A percentile compares a stretch with the other conserved stretches of the same genome.
Evolutionary conservation across 1,140 invertebrate species (phyloP).

Genomic region (Neomicropteryx cornuta): DNA sequence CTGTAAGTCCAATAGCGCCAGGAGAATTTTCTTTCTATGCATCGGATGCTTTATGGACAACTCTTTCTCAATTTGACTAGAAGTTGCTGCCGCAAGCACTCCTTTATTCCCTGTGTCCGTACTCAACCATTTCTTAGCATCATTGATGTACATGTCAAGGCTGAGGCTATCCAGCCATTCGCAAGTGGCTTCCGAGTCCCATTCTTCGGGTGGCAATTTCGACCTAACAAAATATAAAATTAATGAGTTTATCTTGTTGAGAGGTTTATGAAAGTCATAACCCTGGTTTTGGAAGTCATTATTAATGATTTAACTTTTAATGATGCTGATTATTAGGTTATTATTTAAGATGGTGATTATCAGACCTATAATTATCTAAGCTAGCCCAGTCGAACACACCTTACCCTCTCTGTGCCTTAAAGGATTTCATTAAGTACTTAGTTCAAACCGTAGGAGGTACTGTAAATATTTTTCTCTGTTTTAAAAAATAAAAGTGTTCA

Average conservation of each 20-base stretch:
- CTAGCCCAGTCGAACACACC: no score
- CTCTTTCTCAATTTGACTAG: constrained; percentile 83
- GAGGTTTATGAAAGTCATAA: constrained; percentile 23
- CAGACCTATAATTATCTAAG: no score
- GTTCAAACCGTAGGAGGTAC: no score
- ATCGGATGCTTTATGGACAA: constrained; percentile 73
- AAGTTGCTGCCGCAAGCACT: constrained; percentile 59
- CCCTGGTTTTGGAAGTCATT: neutral
- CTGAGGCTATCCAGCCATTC: constrained; percentile 84
- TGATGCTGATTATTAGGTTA: no score
- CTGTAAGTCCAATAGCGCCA: constrained; percentile 55
- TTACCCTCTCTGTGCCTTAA: no score
- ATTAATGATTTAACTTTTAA: constrained; percentile 2
- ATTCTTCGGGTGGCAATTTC: constrained; percentile 57
- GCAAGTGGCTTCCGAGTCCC: constrained; percentile 74
- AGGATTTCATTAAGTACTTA: no score
- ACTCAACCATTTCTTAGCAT: constrained; percentile 69
- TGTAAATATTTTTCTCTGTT: no score
- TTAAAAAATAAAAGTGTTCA: no score
- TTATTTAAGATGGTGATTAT: no score
- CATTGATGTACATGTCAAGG: constrained; percentile 68
- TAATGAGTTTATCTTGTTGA: no score
- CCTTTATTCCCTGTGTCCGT: constrained; percentile 55
- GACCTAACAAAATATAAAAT: constrained; percentile 20
- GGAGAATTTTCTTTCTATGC: constrained; percentile 83